Evolutionary conservation across 2,888 invertebrate genomes (phyloP).

Genomic region (Suillia variegata): DNA sequence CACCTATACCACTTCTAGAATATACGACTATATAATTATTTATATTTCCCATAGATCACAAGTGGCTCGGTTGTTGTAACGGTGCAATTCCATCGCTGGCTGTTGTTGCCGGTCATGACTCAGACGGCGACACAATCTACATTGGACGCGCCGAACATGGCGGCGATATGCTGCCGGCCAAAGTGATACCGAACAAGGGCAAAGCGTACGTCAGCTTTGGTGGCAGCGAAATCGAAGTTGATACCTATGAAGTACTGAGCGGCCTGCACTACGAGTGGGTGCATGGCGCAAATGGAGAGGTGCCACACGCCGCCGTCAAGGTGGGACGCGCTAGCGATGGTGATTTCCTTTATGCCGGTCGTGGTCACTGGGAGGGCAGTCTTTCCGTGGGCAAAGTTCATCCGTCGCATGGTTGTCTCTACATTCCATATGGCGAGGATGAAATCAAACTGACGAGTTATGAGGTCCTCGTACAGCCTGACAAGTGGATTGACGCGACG

Average conservation of each 20-base stretch:
- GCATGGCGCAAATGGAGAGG: constrained; percentile 66
- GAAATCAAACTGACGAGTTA: constrained; percentile 60
- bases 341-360: constrained; percentile 72
- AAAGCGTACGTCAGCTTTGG: constrained; percentile 69
- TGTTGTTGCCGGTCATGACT: constrained; percentile 70
- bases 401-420: constrained; percentile 62
- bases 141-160: constrained; percentile 73
- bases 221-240: constrained; percentile 69
- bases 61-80: constrained; percentile 62
- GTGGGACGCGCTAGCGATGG: constrained; percentile 70
- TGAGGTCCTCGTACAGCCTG: constrained; percentile 56
- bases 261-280: constrained; percentile 72
- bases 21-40: too few species aligned
- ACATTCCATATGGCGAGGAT: constrained; percentile 61
- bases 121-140: constrained; percentile 74
- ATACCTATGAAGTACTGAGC: constrained; percentile 71
- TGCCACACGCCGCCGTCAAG: constrained; percentile 70
- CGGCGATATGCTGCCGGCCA: constrained; percentile 69
- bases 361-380: constrained; percentile 71
- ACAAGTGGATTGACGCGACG: constrained; percentile 42
- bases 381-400: constrained; percentile 74
- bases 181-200: constrained; percentile 66
- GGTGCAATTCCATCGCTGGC: constrained; percentile 56
- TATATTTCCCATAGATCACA: constrained; percentile 59
- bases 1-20: too few species aligned